Percentiles rank a stretch among this genome's conserved stretches.
These are phyloP conservation scores for Momotus momota DNA, from an alignment of 2,797 vertebrate species.

Conservation along the genomic window DNA sequence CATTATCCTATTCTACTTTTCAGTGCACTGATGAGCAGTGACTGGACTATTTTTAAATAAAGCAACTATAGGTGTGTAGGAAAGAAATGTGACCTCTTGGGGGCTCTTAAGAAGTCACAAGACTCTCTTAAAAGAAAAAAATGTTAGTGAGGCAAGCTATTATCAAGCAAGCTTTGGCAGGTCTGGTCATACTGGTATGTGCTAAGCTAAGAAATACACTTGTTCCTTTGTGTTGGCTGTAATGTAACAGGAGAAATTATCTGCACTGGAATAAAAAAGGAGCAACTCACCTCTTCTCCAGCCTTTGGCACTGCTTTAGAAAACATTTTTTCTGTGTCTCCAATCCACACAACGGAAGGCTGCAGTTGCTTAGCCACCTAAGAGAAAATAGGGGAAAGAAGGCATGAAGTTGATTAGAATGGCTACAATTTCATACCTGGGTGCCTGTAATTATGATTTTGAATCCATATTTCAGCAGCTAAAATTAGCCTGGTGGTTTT, in stretches of 20 bases:
- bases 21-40: slow-evolving; percentile 29
- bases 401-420: background rate
- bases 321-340: slow-evolving; percentile 86
- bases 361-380: slow-evolving; percentile 87
- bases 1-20: slow-evolving; percentile 34
- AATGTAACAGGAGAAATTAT: background rate
- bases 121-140: slow-evolving; percentile 12
- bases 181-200: background rate
- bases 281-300: slow-evolving; percentile 78
- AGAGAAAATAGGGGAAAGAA: background rate
- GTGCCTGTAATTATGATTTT: background rate
- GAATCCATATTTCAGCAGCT: background rate
- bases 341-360: slow-evolving; percentile 89
- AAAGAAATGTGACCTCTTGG: slow-evolving; percentile 46
- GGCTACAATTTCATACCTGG: background rate
- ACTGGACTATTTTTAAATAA: slow-evolving; percentile 59
- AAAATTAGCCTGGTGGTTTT: background rate
- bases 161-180: slow-evolving; percentile 44
- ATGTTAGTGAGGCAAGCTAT: slow-evolving; percentile 24
- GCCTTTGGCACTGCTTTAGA: slow-evolving; percentile 77
- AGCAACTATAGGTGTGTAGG: slow-evolving; percentile 15
- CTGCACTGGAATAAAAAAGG: background rate
- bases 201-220: slow-evolving; percentile 7
- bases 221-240: slow-evolving; percentile 11
- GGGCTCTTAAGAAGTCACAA: slow-evolving; percentile 44